Evolutionary conservation across 2,797 vertebrate genomes (phyloP).

Genomic region (Tadarida brasiliensis): DNA sequence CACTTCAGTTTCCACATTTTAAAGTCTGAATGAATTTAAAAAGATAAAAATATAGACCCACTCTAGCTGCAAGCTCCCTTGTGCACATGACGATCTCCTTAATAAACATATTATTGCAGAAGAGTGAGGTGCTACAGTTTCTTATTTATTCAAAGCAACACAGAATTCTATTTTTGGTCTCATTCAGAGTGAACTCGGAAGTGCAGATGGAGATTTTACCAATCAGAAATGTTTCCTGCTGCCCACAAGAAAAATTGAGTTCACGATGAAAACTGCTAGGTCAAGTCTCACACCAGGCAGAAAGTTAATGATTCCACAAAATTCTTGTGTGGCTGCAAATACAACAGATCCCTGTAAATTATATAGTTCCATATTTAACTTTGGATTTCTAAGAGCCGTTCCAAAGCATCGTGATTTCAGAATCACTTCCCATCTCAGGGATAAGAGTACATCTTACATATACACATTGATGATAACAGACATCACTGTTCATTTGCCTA

Average conservation of each 20-base stretch:
- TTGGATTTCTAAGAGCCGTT: neutral
- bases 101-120: neutral
- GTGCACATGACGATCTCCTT: neutral
- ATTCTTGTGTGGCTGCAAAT: neutral
- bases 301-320: conserved; percentile 28
- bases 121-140: neutral
- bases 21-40: conserved; percentile 47
- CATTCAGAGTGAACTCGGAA: conserved; percentile 42
- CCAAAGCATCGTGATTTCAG: neutral
- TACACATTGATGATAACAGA: neutral
- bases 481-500: neutral
- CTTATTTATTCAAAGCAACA: conserved; percentile 44
- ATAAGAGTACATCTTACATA: neutral
- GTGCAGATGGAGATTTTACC: neutral
- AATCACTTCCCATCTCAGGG: neutral
- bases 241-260: conserved; percentile 16
- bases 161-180: conserved; percentile 40
- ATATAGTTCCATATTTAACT: neutral
- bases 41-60: conserved; percentile 33
- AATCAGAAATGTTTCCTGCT: conserved; percentile 45
- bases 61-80: neutral
- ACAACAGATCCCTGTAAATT: neutral
- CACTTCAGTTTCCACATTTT: too few relatives aligned
- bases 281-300: conserved; percentile 48
- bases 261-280: conserved; percentile 17